Base-by-base conservation (phyloP, 1,140 invertebrate species). In the Pollicipes pollicipes region DNA sequence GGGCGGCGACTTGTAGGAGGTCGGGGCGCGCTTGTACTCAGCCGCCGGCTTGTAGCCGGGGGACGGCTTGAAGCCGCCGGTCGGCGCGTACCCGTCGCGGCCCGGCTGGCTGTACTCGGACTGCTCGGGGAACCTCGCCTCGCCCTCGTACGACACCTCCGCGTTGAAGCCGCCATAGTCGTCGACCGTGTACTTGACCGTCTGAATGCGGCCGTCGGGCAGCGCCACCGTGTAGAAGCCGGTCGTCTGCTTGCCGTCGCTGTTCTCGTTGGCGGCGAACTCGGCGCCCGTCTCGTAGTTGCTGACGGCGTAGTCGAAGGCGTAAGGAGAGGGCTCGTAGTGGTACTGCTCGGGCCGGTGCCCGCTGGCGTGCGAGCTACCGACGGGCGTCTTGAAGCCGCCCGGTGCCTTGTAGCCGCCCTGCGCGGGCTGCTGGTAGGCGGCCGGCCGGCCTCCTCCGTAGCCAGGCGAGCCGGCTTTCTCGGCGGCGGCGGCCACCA, bases 191-290 rank as follows among this genome's bases (percentile, higher is more conserved):
- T 77, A 77, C 66, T 70, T 76, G 32, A 77, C 76, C 26, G 71
- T 75, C 71, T 77, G 76, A 64, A 75, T 74, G 63, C 76, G 75
- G 30, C 76, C 76, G 69, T 77, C 76, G 13, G 76, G 76, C 35
- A 77, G 76, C 17, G 73, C 73, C n/a, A 77, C 76, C 2, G 70
- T 71, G 76, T 77, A 77, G 30, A 73, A 76, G 1, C 76, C 76
- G n/a, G 68, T 73, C n/a, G 76, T 75, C 30, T 71, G 71, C 70
- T 77, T 73, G 29, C 75, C 76, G 69, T 77, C 76, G 16, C 73
- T 73, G 28, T 73, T 75, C 74, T 77, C 76, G 3, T 67, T 66
- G 72, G 75, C 74, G 28, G 73, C 75, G 72, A 74, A 77, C 70
- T 77, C 74, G 29, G 75, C 68, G 45, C 75, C 76, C 4, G 73